Evolutionary conservation across 2,113 vertebrate genomes (phyloP), one percentile per base, ranked within the genome.

Genomic region (Antechinus stuartii): DNA sequence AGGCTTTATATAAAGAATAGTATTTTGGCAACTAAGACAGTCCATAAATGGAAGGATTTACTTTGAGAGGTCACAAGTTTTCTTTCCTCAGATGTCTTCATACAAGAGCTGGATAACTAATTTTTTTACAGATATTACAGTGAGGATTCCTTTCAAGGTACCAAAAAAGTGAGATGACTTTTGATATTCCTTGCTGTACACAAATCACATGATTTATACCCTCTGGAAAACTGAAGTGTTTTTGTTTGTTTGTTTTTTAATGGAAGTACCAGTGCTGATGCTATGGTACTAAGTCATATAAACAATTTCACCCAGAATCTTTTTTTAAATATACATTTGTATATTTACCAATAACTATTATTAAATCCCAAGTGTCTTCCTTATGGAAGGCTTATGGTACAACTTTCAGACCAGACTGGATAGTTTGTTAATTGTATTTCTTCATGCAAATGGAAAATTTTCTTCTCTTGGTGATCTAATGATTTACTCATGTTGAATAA

Each of bases 341-440:
- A 30, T 35, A 68, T 90, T 90, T 23, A 55, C 7, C 0, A 30
- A 92, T 3, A 90, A 54, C 76, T 52, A 35, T 76, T 23, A 89
- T 93, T n/a, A 94, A 91, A 91, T 94, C 92, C 54, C 27, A 46
- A 91, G 49, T 16, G 25, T 12, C 27, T 55, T 6, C 3, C 8
- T 10, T 76, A 54, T 92, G 1, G 7, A 95, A 61, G 8, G 7
- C 53, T 89, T 49, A 55, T 61, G n/a, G 30, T 10, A n/a, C 42
- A 54, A 12, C 26, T 89, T 49, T 14, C 26, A 90, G 55, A n/a
- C 52, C 68, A 90, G 30, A 56, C 49, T 95, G 84, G 57, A 22
- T 91, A 90, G 10, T 5, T 46, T 96, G 3, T 91, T 93, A 89
- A 54, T 91, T 92, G 54, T 10, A 76, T 54, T 94, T 90, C 90